Evolutionary conservation across 2,797 vertebrate genomes (phyloP).

Genomic region (Galagoides demidoff): DNA sequence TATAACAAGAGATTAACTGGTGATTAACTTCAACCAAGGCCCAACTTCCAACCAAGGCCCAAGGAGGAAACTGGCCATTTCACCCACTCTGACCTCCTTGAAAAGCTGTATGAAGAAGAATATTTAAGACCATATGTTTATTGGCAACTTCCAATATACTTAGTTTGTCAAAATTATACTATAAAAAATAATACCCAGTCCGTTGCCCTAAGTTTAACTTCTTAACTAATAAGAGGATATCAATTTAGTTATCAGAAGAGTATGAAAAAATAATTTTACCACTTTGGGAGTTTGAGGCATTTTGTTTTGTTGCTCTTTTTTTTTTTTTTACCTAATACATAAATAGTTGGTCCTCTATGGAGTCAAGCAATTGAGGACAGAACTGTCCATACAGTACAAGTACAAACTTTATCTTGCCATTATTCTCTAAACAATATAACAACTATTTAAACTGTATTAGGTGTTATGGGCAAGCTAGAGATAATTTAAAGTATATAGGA

Average conservation of each 20-base stretch:
- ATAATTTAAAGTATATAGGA: not conserved
- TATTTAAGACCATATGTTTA: not conserved
- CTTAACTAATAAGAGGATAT: constrained; percentile 1
- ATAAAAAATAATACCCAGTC: not conserved
- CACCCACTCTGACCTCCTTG: too few species aligned
- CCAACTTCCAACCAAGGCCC: not conserved
- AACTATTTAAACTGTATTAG: not conserved
- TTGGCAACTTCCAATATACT: not conserved
- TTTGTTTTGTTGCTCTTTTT: not conserved
- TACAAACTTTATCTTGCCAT: not conserved
- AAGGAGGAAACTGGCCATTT: not conserved
- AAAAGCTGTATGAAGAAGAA: not conserved
- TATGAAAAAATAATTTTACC: not conserved
- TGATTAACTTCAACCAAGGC: not conserved
- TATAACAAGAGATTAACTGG: not conserved
- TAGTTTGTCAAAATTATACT: not conserved
- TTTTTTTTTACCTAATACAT: constrained; percentile 24
- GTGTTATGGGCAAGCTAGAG: too few species aligned
- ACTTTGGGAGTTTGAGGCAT: not conserved
- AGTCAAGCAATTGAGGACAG: not conserved
- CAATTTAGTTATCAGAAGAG: not conserved
- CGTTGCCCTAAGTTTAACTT: not conserved
- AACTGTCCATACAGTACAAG: not conserved
- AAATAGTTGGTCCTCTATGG: not conserved
- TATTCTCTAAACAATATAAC: not conserved